phyloP scores from a whole-genome alignment of 2,888 invertebrate genomes.

The Pterostichus madidus region DNA sequence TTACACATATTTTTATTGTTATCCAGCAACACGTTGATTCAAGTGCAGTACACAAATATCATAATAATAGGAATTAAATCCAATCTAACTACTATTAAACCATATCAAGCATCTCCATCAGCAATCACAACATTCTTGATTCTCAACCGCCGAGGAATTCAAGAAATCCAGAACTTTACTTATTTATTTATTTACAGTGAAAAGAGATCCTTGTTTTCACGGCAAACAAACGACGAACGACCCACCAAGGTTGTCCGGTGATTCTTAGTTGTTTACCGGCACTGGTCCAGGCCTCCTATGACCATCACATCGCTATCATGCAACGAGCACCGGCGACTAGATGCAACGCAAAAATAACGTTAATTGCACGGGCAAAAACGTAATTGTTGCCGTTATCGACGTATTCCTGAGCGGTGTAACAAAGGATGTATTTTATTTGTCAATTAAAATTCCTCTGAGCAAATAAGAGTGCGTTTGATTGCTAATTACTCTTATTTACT shows the following conservation, averaged over 20 bases:
- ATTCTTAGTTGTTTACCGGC: conserved; percentile 33
- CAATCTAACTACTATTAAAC: conserved; percentile 43
- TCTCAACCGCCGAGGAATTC: neutral
- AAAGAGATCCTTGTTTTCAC: conserved; percentile 61
- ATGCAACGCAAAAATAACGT: conserved; percentile 26
- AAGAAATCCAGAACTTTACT: conserved; percentile 49
- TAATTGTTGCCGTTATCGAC: conserved; percentile 34
- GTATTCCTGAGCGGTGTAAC: neutral
- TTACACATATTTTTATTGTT: neutral
- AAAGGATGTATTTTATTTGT: neutral
- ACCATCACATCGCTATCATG: conserved; percentile 12
- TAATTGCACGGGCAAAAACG: conserved; percentile 40
- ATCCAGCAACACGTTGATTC: neutral
- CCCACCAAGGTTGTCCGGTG: conserved; percentile 56
- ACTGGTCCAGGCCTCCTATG: neutral
- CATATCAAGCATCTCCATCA: neutral
- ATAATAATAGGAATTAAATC: conserved; percentile 31
- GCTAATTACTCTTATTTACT: neutral
- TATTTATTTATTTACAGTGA: conserved; percentile 58
- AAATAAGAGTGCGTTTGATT: conserved; percentile 7
- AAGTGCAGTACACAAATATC: conserved; percentile 22
- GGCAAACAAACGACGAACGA: conserved; percentile 50
- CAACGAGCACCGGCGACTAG: conserved; percentile 3
- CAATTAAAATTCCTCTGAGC: conserved; percentile 18
- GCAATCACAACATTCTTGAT: conserved; percentile 18